phyloP scores from a whole-genome alignment of 2,888 invertebrate genomes.

The Athalia circularis region DNA sequence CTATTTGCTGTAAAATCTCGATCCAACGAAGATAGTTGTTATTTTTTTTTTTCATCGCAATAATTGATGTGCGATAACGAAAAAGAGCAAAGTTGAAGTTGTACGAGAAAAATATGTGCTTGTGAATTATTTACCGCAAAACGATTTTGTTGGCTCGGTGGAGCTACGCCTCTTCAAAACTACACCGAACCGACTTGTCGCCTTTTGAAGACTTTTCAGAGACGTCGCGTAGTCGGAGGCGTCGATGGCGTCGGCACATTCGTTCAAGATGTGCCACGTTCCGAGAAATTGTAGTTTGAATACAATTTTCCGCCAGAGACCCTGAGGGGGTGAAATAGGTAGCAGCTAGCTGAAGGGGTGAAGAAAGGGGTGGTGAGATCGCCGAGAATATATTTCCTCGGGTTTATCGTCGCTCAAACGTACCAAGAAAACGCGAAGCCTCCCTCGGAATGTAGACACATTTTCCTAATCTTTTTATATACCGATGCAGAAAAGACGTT shows the following conservation, averaged over 20 bases:
- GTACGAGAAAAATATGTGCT: too few relatives aligned
- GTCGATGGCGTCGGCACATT: constrained; percentile 43
- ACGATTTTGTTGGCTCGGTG: too few relatives aligned
- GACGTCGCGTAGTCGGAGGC: constrained; percentile 9
- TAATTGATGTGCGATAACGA: too few relatives aligned
- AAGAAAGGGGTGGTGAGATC: background rate
- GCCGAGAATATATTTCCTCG: constrained; percentile 57
- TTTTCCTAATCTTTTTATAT: constrained; percentile 63
- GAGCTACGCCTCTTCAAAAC: background rate
- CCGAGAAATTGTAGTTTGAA: constrained; percentile 47
- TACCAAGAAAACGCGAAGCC: constrained; percentile 14
- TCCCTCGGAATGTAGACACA: constrained; percentile 47
- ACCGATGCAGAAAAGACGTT: constrained; percentile 24
- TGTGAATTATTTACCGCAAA: too few relatives aligned
- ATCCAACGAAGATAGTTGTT: too few relatives aligned
- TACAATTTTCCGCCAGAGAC: constrained; percentile 45
- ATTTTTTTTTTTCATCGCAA: too few relatives aligned
- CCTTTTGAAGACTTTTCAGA: background rate
- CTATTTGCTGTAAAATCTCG: too few relatives aligned
- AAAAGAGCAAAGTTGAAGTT: too few relatives aligned
- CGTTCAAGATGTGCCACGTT: constrained; percentile 46
- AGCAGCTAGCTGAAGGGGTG: constrained; percentile 17
- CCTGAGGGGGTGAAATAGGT: constrained; percentile 26
- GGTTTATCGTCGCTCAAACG: constrained; percentile 58
- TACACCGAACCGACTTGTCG: background rate